These are phyloP conservation scores for Zeuzera pyrina DNA, from an alignment of 2,888 invertebrate genomes.

Conservation along the genomic window DNA sequence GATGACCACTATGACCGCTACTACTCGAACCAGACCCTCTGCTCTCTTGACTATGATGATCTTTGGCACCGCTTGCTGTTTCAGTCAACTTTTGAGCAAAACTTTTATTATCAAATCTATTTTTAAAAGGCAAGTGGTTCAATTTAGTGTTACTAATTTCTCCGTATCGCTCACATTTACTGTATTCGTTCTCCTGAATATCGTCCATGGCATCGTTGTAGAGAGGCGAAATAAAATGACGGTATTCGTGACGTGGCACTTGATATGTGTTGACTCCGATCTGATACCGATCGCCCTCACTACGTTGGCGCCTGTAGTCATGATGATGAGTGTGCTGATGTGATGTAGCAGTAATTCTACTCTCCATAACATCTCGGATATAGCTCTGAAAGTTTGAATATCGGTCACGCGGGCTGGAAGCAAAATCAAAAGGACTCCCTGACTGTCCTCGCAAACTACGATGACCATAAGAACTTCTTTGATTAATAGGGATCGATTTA, in stretches of 20 bases:
- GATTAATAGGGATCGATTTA: conserved; percentile 40
- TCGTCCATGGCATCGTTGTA: conserved; percentile 63
- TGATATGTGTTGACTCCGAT: conserved; percentile 40
- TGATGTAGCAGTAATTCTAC: conserved; percentile 28
- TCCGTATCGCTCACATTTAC: conserved; percentile 63
- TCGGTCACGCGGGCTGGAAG: conserved; percentile 57
- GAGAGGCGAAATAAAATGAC: conserved; percentile 58
- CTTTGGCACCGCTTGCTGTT: conserved; percentile 30
- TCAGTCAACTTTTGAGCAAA: conserved; percentile 58
- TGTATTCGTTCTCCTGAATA: conserved; percentile 62
- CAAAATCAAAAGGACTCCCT: conserved; percentile 44
- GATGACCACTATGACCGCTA: conserved; percentile 37
- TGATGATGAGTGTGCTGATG: conserved; percentile 37
- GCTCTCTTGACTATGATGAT: conserved; percentile 30
- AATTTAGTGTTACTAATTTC: conserved; percentile 56
- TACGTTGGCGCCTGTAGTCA: conserved; percentile 36
- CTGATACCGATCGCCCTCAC: conserved; percentile 46
- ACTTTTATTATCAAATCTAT: conserved; percentile 52
- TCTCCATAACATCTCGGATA: conserved; percentile 54
- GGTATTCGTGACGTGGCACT: conserved; percentile 44
- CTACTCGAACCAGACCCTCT: conserved; percentile 49
- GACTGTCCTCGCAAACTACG: conserved; percentile 37
- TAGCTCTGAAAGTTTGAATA: conserved; percentile 62
- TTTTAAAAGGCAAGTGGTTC: conserved; percentile 33
- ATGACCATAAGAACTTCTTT: conserved; percentile 34